Evolutionary conservation across 2,113 vertebrate genomes (phyloP).

Genomic region (Microtus pennsylvanicus): DNA sequence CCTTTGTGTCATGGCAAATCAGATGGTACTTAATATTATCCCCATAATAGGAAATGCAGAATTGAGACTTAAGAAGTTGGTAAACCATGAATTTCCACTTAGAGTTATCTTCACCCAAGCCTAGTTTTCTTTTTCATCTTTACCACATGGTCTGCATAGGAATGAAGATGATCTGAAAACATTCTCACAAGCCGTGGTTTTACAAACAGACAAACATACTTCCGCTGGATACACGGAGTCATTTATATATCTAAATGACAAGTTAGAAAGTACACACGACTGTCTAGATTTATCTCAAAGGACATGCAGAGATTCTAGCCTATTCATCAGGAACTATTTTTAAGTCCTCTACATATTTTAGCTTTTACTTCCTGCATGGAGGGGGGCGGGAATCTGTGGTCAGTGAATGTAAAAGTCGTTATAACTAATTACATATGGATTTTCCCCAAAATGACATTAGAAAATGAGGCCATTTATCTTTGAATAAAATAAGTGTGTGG

Average conservation of each 20-base stretch:
- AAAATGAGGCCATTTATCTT: constrained; percentile 67
- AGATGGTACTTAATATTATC: background rate
- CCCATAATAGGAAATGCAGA: background rate
- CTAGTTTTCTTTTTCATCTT: background rate
- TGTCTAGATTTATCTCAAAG: constrained; percentile 9
- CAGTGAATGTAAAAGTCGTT: constrained; percentile 51
- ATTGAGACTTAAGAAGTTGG: background rate
- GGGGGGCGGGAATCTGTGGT: background rate
- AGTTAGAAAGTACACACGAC: background rate
- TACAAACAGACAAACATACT: background rate
- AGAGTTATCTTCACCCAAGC: background rate
- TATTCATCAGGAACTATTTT: constrained; percentile 40
- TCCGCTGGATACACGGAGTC: background rate
- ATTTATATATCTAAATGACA: background rate
- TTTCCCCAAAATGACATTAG: constrained; percentile 37
- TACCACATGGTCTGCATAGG: background rate
- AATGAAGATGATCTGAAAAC: background rate
- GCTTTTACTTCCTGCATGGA: constrained; percentile 2
- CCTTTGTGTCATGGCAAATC: background rate
- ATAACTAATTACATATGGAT: constrained; percentile 57
- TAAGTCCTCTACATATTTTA: constrained; percentile 36
- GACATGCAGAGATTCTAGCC: background rate
- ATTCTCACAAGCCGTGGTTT: constrained; percentile 12
- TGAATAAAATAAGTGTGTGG: constrained; percentile 60
- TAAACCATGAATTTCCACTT: constrained; percentile 12